Evolutionary conservation across 2,888 invertebrate genomes (phyloP).

Genomic region (Muscina levida): DNA sequence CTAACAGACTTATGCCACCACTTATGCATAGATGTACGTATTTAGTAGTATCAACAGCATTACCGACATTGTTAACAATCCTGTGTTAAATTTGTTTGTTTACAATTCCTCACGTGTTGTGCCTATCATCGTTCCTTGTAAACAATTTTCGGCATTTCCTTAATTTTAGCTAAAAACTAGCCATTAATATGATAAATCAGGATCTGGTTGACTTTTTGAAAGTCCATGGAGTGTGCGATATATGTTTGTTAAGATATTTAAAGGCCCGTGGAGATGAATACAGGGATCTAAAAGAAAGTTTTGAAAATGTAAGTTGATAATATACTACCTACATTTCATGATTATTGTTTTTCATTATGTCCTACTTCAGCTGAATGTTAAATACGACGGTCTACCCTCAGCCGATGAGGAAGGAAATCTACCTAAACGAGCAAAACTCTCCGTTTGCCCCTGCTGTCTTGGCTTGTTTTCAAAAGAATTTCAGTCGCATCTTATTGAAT

Average conservation of each 20-base stretch:
- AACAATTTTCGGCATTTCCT: too few relatives aligned
- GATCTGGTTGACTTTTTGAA: slow-evolving; percentile 81
- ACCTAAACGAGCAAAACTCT: slow-evolving; percentile 78
- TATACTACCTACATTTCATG: not conserved
- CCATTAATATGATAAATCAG: slow-evolving; percentile 80
- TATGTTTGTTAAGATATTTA: slow-evolving; percentile 86
- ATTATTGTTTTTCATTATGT: not conserved
- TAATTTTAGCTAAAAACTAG: too few relatives aligned
- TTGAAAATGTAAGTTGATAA: slow-evolving; percentile 81
- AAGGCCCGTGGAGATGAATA: slow-evolving; percentile 83
- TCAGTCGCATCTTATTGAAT: slow-evolving; percentile 81
- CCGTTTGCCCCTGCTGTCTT: slow-evolving; percentile 86
- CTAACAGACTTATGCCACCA: too few relatives aligned
- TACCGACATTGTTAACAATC: too few relatives aligned
- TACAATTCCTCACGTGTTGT: not conserved
- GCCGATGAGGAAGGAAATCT: slow-evolving; percentile 8
- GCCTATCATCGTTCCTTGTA: too few relatives aligned
- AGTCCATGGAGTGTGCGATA: slow-evolving; percentile 84
- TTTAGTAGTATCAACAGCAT: too few relatives aligned
- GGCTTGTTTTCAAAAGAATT: slow-evolving; percentile 85
- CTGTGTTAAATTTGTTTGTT: too few relatives aligned
- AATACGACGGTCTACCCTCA: slow-evolving; percentile 41
- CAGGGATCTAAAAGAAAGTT: slow-evolving; percentile 80
- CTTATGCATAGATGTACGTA: too few relatives aligned
- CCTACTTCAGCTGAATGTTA: slow-evolving; percentile 61